Evolutionary conservation across 2,888 invertebrate species (phyloP).

Genomic region (Pristionchus japonicus): DNA sequence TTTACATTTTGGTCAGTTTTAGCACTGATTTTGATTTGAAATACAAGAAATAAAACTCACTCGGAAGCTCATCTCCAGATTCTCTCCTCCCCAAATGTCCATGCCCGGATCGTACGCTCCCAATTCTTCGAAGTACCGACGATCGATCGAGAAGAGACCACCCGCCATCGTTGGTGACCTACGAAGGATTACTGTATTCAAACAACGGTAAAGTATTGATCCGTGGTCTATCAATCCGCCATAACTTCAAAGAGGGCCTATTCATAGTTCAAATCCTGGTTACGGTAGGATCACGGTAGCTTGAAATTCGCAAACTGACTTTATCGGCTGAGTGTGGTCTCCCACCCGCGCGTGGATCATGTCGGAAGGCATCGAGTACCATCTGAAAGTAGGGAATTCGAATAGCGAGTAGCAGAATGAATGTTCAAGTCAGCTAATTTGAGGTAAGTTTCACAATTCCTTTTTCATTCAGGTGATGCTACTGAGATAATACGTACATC

Average conservation of each 20-base stretch:
- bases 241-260: background rate
- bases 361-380: constrained; percentile 80
- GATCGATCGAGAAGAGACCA: constrained; percentile 90
- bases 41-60: constrained; percentile 72
- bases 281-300: background rate
- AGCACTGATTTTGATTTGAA: background rate
- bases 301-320: constrained; percentile 75
- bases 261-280: background rate
- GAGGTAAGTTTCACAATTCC: no score
- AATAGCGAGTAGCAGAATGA: no score
- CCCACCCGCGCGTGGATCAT: constrained; percentile 76
- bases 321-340: constrained; percentile 82
- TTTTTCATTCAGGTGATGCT: no score
- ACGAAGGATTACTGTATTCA: background rate
- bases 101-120: constrained; percentile 83
- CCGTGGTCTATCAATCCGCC: no score
- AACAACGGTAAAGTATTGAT: background rate
- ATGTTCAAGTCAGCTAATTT: no score
- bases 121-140: constrained; percentile 87
- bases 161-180: constrained; percentile 93
- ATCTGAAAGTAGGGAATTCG: constrained; percentile 48
- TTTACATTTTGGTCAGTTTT: no score
- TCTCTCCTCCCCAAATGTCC: constrained; percentile 98
- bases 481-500: no score
- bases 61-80: constrained; percentile 94